Percentiles rank a stretch among this genome's conserved stretches.
These are phyloP conservation scores for Chaetops frenatus DNA, from an alignment of 2,113 vertebrate species.

Conservation along the genomic window DNA sequence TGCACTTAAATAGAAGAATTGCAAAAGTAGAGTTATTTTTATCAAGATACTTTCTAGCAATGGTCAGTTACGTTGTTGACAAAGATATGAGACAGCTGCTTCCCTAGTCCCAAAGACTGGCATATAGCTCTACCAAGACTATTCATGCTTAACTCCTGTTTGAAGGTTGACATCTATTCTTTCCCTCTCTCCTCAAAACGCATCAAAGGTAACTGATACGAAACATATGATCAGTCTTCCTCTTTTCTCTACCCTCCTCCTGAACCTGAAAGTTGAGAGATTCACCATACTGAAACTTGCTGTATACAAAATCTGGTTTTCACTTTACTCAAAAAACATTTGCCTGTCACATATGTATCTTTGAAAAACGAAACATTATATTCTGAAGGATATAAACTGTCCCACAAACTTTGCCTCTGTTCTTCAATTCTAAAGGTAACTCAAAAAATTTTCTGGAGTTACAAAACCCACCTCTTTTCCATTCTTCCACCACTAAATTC, in stretches of 20 bases:
- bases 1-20: not conserved
- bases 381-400: not conserved
- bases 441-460: not conserved
- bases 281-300: not conserved
- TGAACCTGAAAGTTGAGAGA: not conserved
- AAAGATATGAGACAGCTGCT: not conserved
- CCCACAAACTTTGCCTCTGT: not conserved
- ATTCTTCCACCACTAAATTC: not conserved
- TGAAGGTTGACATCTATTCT: not conserved
- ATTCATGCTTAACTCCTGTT: not conserved
- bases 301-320: not conserved
- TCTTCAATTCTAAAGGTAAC: not conserved
- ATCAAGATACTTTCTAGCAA: not conserved
- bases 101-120: not conserved
- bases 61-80: not conserved
- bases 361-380: not conserved
- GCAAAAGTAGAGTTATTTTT: not conserved
- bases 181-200: not conserved
- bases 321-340: not conserved
- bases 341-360: not conserved
- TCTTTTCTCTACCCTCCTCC: not conserved
- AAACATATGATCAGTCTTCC: not conserved
- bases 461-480: not conserved
- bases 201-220: not conserved
- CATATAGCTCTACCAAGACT: not conserved